phyloP scores from a whole-genome alignment of 2,888 invertebrate species.

The Rhagophthalmus giganteus region DNA sequence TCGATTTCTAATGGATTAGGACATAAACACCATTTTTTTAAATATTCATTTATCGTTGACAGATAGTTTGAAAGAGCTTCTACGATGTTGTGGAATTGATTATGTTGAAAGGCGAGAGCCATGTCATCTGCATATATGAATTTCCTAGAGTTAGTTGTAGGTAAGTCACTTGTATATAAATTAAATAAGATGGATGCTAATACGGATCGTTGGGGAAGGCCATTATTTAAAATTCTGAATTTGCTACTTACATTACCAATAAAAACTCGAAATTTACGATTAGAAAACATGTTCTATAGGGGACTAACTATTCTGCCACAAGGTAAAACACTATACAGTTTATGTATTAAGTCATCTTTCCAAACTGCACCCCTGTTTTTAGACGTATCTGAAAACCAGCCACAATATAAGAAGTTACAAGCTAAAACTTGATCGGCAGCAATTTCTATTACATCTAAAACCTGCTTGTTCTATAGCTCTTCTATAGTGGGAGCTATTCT shows the following conservation, averaged over 20 bases:
- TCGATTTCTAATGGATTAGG: neutral
- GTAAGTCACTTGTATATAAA: conserved; percentile 1
- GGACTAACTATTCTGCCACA: neutral
- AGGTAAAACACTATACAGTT: no score
- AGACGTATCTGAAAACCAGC: no score
- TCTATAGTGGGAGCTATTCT: no score
- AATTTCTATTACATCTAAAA: no score
- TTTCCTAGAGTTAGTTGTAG: neutral
- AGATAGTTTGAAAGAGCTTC: neutral
- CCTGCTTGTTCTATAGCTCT: no score
- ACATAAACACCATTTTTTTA: neutral
- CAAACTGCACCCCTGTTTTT: no score
- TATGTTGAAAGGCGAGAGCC: neutral
- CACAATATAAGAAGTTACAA: no score
- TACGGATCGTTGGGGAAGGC: neutral
- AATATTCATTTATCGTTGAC: no score
- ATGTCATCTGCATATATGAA: conserved; percentile 2
- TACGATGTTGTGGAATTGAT: neutral
- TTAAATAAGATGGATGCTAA: neutral
- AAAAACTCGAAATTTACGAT: conserved; percentile 1
- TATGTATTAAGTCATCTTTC: no score
- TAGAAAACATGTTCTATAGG: neutral
- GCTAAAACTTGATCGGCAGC: no score
- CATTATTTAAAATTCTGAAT: neutral
- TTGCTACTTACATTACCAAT: neutral